Evolutionary conservation across 2,113 vertebrate species (phyloP), one percentile per base, ranked within the genome.

Genomic region (Gadus chalcogrammus): DNA sequence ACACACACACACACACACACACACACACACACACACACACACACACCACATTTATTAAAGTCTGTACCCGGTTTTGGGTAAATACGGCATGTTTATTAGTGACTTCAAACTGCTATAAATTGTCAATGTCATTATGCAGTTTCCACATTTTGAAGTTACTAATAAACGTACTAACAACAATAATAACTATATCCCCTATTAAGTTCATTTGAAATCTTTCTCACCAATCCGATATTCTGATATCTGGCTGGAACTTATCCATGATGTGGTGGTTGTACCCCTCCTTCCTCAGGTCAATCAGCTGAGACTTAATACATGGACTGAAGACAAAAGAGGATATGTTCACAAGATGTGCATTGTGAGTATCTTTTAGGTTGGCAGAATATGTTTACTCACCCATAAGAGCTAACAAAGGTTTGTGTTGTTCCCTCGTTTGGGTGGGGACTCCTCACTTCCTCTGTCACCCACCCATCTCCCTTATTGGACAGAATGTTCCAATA

Each of bases 381-480:
- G 6, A 4, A 69, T 5, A 13, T 60, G 11, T 16, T 28, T 59
- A 86, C 85, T 87, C 63, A 92, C 92, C 0, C 0, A 18, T 78
- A 93, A 52, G 92, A 93, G 0, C 91, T 92, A 61, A 91, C 89
- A 88, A 91, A 93, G 77, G 74, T 88, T 48, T 82, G 85, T 70
- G 68, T 15, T 48, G 87, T 67, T 0, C 6, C 59, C 5, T 69
- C 71, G 65, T 91, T 77, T 35, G 88, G 91, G 71, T 87, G 88
- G 18, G 72, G 58, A 15, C 0, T 2, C 55, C 53, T 58, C 4
- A 77, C 0, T 0, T 0, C 1, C 0, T 88, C 89, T n/a, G 87
- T 0, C 5, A 5, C 52, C 92, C 92, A 93, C 0, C 1, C 1
- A 65, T 93, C 22, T 0, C 91, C 91, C 9, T 86, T 89, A 27